Base-by-base conservation (phyloP, 1,140 invertebrate species). In the Formica exsecta region DNA sequence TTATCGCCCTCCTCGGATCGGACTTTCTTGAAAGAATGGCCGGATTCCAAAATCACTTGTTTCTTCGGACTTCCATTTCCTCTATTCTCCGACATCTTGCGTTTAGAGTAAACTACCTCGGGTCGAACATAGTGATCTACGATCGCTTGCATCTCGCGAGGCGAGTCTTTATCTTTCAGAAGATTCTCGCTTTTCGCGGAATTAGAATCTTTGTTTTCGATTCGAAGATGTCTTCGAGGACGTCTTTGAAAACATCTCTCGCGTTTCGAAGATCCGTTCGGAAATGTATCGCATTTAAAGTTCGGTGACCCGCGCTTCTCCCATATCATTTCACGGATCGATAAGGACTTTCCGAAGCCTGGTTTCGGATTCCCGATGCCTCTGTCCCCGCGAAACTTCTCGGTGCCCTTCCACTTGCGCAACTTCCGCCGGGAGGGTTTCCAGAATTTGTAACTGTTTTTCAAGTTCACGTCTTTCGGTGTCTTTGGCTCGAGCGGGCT, bases 301-400 rank as follows among this genome's bases (percentile, higher is more conserved):
- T 32, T 19, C 25, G 38, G 11, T 41, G 16, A 22, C 13, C 29
- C 64, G 29, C 44, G 77, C 13, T 57, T 41, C 3, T 70, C 16
- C 51, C 22, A 25, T 54, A 22, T 70, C 44, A 25, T 41, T 54
- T 54, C 64, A 11, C n/a, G 44, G 4, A 2, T 29, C n/a, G 22
- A 41, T 1, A 41, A 59, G 19, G 57, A 38, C n/a, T 84, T 65
- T 1, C 13, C 70, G 41, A 36, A 36, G 19, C 41, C 44, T 16
- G 2, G 38, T 38, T 54, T 38, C n/a, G 22, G 32, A 19, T 51
- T 41, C 3, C 13, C 8, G 59, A 77, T 7, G 29, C 13, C 44
- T 44, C 71, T 80, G 77, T 71, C 65, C 16, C 22, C 65, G 70
- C n/a, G 41, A 62, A 84, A 76, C 38, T 81, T 84, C 4, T 9